phyloP scores from a whole-genome alignment of 2,113 vertebrate genomes.

The Sula dactylatra region DNA sequence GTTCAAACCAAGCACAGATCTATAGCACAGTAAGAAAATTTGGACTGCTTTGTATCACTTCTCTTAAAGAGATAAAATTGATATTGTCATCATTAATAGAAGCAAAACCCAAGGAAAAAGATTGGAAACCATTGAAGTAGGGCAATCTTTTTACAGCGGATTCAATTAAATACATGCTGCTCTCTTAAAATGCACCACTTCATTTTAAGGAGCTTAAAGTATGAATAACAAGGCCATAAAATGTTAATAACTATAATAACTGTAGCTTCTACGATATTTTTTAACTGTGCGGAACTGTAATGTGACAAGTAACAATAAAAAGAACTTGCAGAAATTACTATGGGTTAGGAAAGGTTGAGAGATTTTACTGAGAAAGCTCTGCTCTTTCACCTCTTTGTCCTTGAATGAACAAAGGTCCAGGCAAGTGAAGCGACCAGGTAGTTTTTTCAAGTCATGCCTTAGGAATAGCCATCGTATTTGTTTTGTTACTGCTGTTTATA shows the following conservation, averaged over 20 bases:
- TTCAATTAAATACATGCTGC: slow-evolving; percentile 68
- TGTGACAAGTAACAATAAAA: slow-evolving; percentile 66
- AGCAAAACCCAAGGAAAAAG: slow-evolving; percentile 9
- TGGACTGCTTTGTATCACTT: neutral
- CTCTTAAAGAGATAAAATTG: slow-evolving; percentile 35
- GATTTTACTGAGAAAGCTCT: slow-evolving; percentile 18
- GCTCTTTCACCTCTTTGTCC: neutral
- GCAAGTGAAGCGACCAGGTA: neutral
- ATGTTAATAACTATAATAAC: slow-evolving; percentile 77
- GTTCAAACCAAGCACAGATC: neutral
- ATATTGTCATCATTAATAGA: slow-evolving; percentile 29
- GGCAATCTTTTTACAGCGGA: slow-evolving; percentile 54
- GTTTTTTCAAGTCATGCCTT: neutral
- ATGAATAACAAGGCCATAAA: slow-evolving; percentile 78
- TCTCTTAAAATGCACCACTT: slow-evolving; percentile 70
- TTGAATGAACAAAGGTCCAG: neutral
- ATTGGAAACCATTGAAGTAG: slow-evolving; percentile 34
- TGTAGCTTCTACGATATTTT: slow-evolving; percentile 54
- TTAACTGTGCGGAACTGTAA: slow-evolving; percentile 66
- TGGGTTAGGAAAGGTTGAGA: slow-evolving; percentile 32
- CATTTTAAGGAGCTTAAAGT: slow-evolving; percentile 69
- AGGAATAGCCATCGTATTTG: neutral
- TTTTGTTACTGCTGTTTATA: neutral
- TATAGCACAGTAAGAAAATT: neutral
- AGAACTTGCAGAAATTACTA: slow-evolving; percentile 40